Evolutionary conservation across 1,140 invertebrate species (phyloP).

Genomic region (Ooceraea biroi): DNA sequence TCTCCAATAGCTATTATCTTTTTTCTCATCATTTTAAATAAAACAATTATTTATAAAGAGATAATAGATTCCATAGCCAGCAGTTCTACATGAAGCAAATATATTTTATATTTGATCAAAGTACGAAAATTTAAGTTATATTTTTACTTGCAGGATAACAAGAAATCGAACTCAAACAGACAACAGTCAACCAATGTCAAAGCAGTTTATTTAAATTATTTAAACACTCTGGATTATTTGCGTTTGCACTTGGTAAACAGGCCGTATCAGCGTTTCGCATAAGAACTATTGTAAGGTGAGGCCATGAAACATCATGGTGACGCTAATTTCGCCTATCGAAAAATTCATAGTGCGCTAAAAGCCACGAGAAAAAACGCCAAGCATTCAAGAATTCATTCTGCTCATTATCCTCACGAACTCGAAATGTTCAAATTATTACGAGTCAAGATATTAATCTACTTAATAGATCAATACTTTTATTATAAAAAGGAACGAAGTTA

Average conservation of each 20-base stretch:
- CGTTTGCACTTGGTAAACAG: constrained; percentile 38
- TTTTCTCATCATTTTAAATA: neutral
- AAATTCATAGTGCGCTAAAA: constrained; percentile 69
- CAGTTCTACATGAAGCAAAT: neutral
- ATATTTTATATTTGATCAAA: neutral
- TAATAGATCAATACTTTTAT: neutral
- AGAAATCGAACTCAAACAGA: neutral
- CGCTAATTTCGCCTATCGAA: constrained; percentile 54
- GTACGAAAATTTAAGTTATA: neutral
- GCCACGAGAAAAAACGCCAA: constrained; percentile 43
- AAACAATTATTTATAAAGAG: neutral
- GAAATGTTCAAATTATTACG: constrained; percentile 53
- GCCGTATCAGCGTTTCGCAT: constrained; percentile 4
- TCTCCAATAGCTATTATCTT: neutral
- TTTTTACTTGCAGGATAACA: neutral
- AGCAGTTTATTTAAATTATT: constrained; percentile 23
- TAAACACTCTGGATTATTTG: constrained; percentile 36
- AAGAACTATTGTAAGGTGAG: constrained; percentile 28
- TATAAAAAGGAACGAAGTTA: neutral
- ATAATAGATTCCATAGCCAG: neutral
- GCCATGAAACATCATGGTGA: constrained; percentile 4
- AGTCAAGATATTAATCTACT: neutral
- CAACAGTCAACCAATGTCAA: constrained; percentile 20
- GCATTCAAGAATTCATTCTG: constrained; percentile 19
- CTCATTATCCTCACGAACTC: constrained; percentile 19